Base-by-base conservation (phyloP, 2,797 vertebrate species). In the Rhadinocentrus ornatus region DNA sequence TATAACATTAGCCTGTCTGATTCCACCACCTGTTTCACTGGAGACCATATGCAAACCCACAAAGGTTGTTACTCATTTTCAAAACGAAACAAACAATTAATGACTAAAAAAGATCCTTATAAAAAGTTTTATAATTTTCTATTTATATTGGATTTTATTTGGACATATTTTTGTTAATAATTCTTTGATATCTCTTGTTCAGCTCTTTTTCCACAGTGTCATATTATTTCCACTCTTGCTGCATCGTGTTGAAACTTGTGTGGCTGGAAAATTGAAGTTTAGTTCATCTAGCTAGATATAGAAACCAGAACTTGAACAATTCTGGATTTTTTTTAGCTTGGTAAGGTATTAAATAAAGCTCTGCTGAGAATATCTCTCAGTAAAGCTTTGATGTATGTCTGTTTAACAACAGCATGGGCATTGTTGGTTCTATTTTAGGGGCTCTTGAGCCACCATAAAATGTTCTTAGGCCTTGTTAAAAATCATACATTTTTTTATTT, bases 31-130 rank as follows among this genome's bases (percentile, higher is more conserved):
- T 27, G 8, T 53, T 16, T 75, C 6, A 29, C 59, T 10, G 62
- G 62, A 71, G 12, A 27, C 13, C 32, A 29, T 9, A 6, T 20
- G 24, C 18, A 62, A 16, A n/a, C 18, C 31, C 41, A 6, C 31
- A 44, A n/a, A 22, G 63, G 13, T 35, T 70, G 62, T 46, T 8
- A 41, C 35, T 20, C 44, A 35, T 41, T 41, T 13, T 62, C 18
- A 35, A 48, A 44, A 8, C 29, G 35, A 26, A 58, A 66, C 7
- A 37, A 39, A 26, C 16, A 11, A 52, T 6, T 1, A 52, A 24
- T 11, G 50, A 26, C 24, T 12, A 26, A 52, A 6, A 52, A 22
- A 26, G 11, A 11, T 13, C 11, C 11, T 3, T 6, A 12, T 52
- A 12, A 52, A 26, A 0, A 1, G 22, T 26, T 61, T 61, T 15